Base-by-base conservation (phyloP, 1,140 invertebrate genomes). In the Teleopsis dalmanni region DNA sequence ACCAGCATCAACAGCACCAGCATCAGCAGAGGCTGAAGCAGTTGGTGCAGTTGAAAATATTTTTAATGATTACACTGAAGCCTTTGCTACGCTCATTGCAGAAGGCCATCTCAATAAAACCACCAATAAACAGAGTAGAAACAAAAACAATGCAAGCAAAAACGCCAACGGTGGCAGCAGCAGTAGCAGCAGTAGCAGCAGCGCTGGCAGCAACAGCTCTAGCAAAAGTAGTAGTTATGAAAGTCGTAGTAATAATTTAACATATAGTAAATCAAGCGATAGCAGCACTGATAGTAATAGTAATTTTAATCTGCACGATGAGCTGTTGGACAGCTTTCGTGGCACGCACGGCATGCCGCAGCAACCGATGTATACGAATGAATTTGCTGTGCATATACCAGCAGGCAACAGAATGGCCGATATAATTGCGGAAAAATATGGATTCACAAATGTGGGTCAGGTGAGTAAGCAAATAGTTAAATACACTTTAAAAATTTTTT, bases 381-480 rank as follows among this genome's bases (percentile, higher is more conserved):
- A 83, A 62, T 83, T 84, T 57, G 82, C 81, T 27, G 74, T 82
- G 6, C 72, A 81, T 56, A 74, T 82, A 53, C 75, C 78, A 10
- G 75, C 74, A 57, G 81, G 79, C 37, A 57, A 61, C 23, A 59
- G 67, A 46, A 60, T 63, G 29, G 80, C 79, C 16, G 73, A 80
- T 57, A 63, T 71, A 31, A 69, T 84, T 44, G 81, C 81, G 13
- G 57, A 63, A 40, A 77, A 76, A 55, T 75, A 83, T 58, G 81
- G 80, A 18, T 83, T 83, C 60, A 65, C 62, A 29, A 81, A 82
- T 65, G 72, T 78, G 56, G 81, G 80, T 62, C 77, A 81, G 77
- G 80, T 82, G 66, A 65, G 70, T 54, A 18, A n/a, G 3, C 21
- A 34, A 34, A 31, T 19, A 18, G 21, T 10, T 8, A 2, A 41